These are phyloP conservation scores for Alitta virens DNA, from an alignment of 2,888 invertebrate genomes.

Conservation along the genomic window DNA sequence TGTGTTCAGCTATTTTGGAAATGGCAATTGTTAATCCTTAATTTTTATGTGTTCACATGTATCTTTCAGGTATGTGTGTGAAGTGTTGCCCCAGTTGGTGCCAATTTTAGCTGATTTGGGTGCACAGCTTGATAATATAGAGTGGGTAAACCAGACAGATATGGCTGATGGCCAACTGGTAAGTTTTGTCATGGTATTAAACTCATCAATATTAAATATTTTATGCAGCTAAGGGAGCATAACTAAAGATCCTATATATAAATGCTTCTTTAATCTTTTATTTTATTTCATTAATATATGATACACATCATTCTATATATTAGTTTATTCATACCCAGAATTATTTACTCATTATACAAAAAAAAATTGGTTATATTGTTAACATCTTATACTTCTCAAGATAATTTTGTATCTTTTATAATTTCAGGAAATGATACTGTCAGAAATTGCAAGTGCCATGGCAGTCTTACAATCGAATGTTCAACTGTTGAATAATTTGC, in stretches of 20 bases:
- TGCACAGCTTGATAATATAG: slow-evolving; percentile 44
- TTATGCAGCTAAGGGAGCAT: no score
- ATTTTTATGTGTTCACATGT: not conserved
- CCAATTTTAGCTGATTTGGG: slow-evolving; percentile 40
- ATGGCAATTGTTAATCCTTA: not conserved
- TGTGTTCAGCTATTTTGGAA: not conserved
- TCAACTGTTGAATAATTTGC: slow-evolving; percentile 37
- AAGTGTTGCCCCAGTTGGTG: slow-evolving; percentile 40
- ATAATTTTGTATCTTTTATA: no score
- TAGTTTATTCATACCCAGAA: no score
- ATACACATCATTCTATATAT: no score
- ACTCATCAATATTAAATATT: not conserved
- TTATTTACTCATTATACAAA: no score
- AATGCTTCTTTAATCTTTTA: no score
- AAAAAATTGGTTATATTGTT: no score
- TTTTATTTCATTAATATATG: not conserved
- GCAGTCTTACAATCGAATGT: slow-evolving; percentile 38
- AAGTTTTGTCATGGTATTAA: slow-evolving; percentile 17
- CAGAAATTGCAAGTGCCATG: slow-evolving; percentile 35
- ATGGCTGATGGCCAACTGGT: slow-evolving; percentile 39
- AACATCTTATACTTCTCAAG: no score
- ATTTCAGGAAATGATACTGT: slow-evolving; percentile 36
- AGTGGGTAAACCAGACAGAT: slow-evolving; percentile 38
- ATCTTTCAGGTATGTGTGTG: slow-evolving; percentile 38
- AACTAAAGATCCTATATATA: no score